These are phyloP conservation scores for Lathronympha strigana DNA, from an alignment of 2,888 invertebrate genomes.

Conservation along the genomic window DNA sequence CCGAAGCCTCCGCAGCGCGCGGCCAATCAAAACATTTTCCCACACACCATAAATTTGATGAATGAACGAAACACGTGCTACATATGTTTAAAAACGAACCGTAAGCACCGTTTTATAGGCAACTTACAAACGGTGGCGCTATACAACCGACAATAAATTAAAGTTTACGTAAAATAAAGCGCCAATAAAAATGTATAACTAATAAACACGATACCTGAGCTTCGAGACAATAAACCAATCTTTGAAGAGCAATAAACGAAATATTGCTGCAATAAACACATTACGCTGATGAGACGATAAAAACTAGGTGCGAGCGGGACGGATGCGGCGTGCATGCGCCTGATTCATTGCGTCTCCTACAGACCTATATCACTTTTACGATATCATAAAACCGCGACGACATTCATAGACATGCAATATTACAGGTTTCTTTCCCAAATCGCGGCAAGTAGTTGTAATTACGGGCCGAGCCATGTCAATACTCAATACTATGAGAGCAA, in stretches of 20 bases:
- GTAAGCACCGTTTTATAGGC: slow-evolving; percentile 83
- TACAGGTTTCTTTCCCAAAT: slow-evolving; percentile 77
- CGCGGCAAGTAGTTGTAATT: slow-evolving; percentile 73
- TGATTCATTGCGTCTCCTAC: slow-evolving; percentile 51
- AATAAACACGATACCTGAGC: slow-evolving; percentile 84
- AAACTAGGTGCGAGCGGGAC: slow-evolving; percentile 56
- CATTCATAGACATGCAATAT: slow-evolving; percentile 75
- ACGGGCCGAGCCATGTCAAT: slow-evolving; percentile 77
- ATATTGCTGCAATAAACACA: slow-evolving; percentile 83
- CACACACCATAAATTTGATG: slow-evolving; percentile 83
- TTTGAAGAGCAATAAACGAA: slow-evolving; percentile 81
- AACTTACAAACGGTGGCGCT: slow-evolving; percentile 79
- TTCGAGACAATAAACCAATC: slow-evolving; percentile 81
- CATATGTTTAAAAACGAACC: slow-evolving; percentile 81
- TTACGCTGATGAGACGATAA: slow-evolving; percentile 80
- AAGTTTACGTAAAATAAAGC: slow-evolving; percentile 84
- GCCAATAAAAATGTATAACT: slow-evolving; percentile 84
- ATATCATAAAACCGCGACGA: slow-evolving; percentile 74
- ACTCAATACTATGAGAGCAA: slow-evolving; percentile 74
- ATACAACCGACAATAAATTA: slow-evolving; percentile 82
- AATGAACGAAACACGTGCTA: slow-evolving; percentile 84
- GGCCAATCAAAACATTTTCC: slow-evolving; percentile 78
- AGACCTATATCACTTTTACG: slow-evolving; percentile 80
- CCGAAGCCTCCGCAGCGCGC: slow-evolving; percentile 44
- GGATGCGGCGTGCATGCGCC: slow-evolving; percentile 48